phyloP scores from a whole-genome alignment of 2,113 vertebrate genomes.

The Tylochromis polylepis region DNA sequence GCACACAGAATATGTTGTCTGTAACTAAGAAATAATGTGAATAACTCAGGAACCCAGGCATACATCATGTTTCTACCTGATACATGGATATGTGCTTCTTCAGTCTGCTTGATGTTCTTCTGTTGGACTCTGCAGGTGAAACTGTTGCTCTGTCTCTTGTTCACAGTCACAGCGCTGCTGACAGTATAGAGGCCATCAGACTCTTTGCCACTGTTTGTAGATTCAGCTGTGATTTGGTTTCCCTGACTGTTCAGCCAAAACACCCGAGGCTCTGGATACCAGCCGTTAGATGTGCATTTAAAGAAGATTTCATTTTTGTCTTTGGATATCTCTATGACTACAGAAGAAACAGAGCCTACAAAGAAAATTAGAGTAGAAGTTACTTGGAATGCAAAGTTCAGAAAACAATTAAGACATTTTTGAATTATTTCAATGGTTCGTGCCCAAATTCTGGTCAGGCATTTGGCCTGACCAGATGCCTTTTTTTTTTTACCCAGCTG shows the following conservation, averaged over 20 bases:
- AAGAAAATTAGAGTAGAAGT: accelerated
- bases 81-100: neutral
- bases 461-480: accelerated
- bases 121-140: neutral
- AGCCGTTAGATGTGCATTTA: accelerated
- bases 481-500: neutral
- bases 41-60: too few relatives aligned
- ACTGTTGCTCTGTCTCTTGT: neutral
- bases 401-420: neutral
- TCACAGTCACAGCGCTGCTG: neutral
- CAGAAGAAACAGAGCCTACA: accelerated
- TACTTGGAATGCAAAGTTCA: neutral
- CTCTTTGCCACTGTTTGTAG: neutral
- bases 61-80: neutral
- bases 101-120: accelerated
- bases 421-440: accelerated
- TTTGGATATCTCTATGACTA: accelerated
- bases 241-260: neutral
- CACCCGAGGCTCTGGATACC: accelerated
- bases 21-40: neutral
- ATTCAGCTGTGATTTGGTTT: neutral
- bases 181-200: neutral
- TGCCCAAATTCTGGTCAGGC: accelerated
- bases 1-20: accelerated
- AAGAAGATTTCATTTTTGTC: accelerated